A percentile compares a stretch with the other conserved stretches of the same genome.
phyloP scores from a whole-genome alignment of 2,888 invertebrate species.

The Dasysyrphus tricinctus region DNA sequence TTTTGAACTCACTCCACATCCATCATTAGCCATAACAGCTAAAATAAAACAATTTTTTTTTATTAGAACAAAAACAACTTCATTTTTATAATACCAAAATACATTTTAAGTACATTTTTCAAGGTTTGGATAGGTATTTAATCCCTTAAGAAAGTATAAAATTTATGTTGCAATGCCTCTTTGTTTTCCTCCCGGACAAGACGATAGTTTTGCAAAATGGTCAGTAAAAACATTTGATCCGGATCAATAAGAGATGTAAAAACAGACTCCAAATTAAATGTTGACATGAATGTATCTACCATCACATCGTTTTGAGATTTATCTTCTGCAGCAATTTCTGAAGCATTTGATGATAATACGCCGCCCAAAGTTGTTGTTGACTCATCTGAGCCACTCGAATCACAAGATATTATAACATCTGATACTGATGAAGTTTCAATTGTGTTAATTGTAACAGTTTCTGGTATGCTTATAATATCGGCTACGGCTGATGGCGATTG shows the following conservation, averaged over 20 bases:
- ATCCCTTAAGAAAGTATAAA: slow-evolving; percentile 31
- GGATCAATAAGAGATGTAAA: background rate
- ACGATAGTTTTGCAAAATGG: slow-evolving; percentile 19
- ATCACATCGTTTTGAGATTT: background rate
- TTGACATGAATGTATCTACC: background rate
- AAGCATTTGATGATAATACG: background rate
- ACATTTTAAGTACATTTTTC: background rate
- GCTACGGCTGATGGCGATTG: background rate
- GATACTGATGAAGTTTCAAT: background rate
- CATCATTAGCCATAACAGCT: no score
- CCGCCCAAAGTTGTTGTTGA: background rate
- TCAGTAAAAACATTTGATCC: slow-evolving; percentile 20
- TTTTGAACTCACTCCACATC: no score
- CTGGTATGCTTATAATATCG: background rate
- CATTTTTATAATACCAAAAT: background rate
- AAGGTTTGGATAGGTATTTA: background rate
- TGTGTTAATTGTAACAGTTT: background rate
- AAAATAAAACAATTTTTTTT: no score
- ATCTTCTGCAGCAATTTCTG: background rate
- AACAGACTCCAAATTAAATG: background rate
- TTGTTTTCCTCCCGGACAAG: background rate
- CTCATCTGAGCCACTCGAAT: background rate
- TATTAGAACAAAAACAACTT: background rate
- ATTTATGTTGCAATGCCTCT: slow-evolving; percentile 17
- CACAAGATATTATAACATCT: background rate